Base-by-base conservation (phyloP, 2,113 vertebrate species). In the Phyllopteryx taeniolatus region DNA sequence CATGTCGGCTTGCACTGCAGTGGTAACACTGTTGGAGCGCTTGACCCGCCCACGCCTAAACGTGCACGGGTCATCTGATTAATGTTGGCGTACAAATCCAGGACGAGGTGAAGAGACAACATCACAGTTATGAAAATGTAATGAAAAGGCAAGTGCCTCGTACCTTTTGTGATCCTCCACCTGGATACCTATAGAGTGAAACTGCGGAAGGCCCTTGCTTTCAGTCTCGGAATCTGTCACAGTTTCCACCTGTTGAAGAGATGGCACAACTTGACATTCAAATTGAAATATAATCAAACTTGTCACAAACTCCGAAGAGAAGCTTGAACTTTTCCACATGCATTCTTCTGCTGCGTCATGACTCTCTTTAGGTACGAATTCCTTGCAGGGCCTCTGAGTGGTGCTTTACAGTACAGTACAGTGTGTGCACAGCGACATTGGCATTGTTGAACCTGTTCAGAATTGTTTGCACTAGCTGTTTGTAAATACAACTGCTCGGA, bases 21-120 rank as follows among this genome's bases (percentile, higher is more conserved):
- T 97, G 11, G 98, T 98, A 77, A 99, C 98, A 0, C 98, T 99
- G 91, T 99, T 99, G 5, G 98, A 99, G 27, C 98, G 94, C 82
- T 97, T 98, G 87, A 99, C 96, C 70, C 98, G 93, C 10, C 96
- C 97, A 0, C 95, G 94, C 62, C 98, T 99, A 73, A 17, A 78
- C 67, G 54, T 27, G 17, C 6, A 42, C 0, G 8, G 31, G 44
- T 66, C 35, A 57, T 57, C 1, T 8, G 4, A 13, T 35, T 61
- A 35, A 8, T 35, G 17, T 61, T 27, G 49, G n/a, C 13, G 4
- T 8, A 20, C 15, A 35, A 61, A 33, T 61, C 59, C 31, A 35
- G 59, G 59, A 61, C 15, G 15, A 14, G 59, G 31, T 17, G 2
- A 17, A 17, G 5, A 57, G 15, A 39, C 49, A 15, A 19, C 8